Base-by-base conservation (phyloP, 2,113 vertebrate genomes). In the Pithys albifrons region DNA sequence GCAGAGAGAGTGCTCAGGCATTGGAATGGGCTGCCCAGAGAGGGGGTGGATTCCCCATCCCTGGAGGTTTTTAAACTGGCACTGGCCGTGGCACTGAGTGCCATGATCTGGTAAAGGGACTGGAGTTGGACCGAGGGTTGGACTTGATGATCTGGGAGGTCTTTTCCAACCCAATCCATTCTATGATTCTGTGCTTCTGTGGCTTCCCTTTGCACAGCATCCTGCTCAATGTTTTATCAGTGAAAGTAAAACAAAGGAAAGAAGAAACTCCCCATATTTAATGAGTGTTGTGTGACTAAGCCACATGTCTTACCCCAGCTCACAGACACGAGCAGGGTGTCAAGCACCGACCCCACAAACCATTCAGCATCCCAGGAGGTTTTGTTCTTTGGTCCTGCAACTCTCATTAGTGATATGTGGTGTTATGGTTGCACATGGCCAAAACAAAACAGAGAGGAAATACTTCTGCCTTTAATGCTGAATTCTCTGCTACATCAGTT, bases 221-320 rank as follows among this genome's bases (percentile, higher is more conserved):
- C 12, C 1, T 71, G 64, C 31, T 90, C 20, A 31, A 86, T 84
- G 55, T 95, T 91, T 91, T 20, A 93, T 85, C 45, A 28, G 35
- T 18, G 43, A 9, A 22, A 49, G 52, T 5, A 64, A 92, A 83
- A 91, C 67, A 94, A 93, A 93, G 78, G 70, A 69, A 87, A 69
- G 11, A 83, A 94, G 72, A 39, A 86, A 64, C 12, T 61, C 65
- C 12, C 33, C 9, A 19, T 71, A 49, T 39, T 71, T 82, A 83
- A 73, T 0, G 2, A 85, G 55, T 31, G 71, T 20, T 0, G 0
- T 51, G 31, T 55, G 78, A n/a, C 33, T 74, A 65, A 85, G 31
- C 16, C 20, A 22, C 33, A 18, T 31, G 69, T 28, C 28, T 93
- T 75, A 75, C 22, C 87, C 49, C 28, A 25, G 9, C 31, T 84